phyloP scores from a whole-genome alignment of 2,113 vertebrate genomes.

The Mohoua ochrocephala region DNA sequence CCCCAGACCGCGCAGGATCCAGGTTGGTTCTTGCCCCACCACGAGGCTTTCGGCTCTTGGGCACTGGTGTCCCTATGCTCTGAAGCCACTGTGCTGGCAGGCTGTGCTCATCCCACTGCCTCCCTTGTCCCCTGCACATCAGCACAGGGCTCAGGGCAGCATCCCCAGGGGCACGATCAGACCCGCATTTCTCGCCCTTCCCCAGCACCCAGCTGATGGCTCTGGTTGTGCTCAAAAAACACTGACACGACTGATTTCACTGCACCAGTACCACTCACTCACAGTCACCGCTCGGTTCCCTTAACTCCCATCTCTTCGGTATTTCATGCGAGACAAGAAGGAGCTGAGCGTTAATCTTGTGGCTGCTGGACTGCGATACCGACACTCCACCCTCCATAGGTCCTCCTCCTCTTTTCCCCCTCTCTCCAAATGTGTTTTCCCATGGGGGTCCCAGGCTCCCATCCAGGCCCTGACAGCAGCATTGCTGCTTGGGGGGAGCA shows the following conservation, averaged over 20 bases:
- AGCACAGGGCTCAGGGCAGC: background rate
- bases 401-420: background rate
- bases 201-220: background rate
- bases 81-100: background rate
- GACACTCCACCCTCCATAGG: fast-evolving
- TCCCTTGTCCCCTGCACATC: background rate
- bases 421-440: background rate
- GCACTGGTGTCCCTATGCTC: background rate
- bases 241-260: background rate
- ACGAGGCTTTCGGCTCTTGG: fast-evolving
- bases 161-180: background rate
- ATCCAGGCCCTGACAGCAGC: background rate
- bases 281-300: fast-evolving
- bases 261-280: fast-evolving
- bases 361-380: background rate
- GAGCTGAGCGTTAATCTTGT: background rate
- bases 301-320: background rate
- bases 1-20: fast-evolving
- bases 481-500: background rate
- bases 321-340: background rate
- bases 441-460: background rate
- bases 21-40: fast-evolving
- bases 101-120: background rate
- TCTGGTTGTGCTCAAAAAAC: background rate
- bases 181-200: background rate